A percentile compares a stretch with the other conserved stretches of the same genome.
Conservation (phyloP, 2,888 invertebrate genomes). For the Nudaria mundana region DNA sequence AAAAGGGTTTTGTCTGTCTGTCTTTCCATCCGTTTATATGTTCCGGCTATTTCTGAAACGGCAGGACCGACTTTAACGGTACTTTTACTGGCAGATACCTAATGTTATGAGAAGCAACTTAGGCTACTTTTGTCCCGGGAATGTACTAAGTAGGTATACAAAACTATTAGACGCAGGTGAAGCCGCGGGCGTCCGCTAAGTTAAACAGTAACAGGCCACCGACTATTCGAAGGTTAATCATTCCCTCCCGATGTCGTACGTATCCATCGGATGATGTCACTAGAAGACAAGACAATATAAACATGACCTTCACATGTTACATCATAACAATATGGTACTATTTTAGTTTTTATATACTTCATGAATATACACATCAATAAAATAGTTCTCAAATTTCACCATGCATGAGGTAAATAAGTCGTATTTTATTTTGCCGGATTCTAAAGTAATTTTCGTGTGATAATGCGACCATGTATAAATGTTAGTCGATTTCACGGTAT, state of each 20-base stretch:
- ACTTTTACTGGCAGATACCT: no score
- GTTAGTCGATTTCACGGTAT: not conserved
- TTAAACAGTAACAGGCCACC: constrained; percentile 2
- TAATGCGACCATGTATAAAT: constrained; percentile 31
- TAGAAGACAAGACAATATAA: constrained; percentile 24
- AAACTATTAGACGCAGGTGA: no score
- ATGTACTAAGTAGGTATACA: no score
- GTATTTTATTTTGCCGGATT: constrained; percentile 1
- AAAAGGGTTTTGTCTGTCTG: no score
- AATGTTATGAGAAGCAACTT: no score
- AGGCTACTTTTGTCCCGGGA: no score
- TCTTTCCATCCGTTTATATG: no score
- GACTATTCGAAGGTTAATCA: constrained; percentile 22
- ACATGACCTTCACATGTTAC: constrained; percentile 56
- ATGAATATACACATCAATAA: constrained; percentile 1
- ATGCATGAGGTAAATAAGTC: no score
- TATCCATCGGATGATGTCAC: constrained; percentile 27
- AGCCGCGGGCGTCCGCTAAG: not conserved
- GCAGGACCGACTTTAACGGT: no score
- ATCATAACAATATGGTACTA: constrained; percentile 59
- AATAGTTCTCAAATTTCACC: not conserved
- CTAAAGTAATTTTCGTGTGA: not conserved
- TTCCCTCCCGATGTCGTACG: not conserved
- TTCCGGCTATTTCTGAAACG: no score
- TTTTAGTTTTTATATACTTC: constrained; percentile 53